Percentiles rank a stretch among this genome's conserved stretches.
Conservation (phyloP, 1,140 invertebrate genomes). For the Caenorhabditis inopinata region DNA sequence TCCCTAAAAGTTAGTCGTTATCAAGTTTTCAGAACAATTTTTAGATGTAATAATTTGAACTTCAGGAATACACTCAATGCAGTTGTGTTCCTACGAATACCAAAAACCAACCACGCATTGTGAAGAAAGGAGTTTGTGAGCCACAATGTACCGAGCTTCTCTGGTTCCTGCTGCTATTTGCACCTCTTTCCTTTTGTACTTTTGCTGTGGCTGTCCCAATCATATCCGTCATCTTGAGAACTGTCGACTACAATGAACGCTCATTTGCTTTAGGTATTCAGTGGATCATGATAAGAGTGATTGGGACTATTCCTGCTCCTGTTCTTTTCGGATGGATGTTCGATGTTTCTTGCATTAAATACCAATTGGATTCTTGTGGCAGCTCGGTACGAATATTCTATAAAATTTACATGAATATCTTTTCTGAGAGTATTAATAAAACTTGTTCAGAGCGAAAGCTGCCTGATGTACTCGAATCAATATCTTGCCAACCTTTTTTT, state of each 20-base stretch:
- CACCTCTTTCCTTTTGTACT: slow-evolving; percentile 65
- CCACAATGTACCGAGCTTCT: slow-evolving; percentile 63
- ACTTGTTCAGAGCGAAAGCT: slow-evolving; percentile 53
- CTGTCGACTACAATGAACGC: slow-evolving; percentile 63
- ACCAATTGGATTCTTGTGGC: slow-evolving; percentile 61
- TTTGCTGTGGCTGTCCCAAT: slow-evolving; percentile 64
- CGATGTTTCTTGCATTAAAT: slow-evolving; percentile 65
- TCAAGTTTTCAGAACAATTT: too few relatives aligned
- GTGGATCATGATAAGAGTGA: slow-evolving; percentile 65
- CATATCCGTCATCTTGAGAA: slow-evolving; percentile 65
- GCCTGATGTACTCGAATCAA: slow-evolving; percentile 65
- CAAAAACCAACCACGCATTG: slow-evolving; percentile 51
- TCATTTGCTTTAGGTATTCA: slow-evolving; percentile 66
- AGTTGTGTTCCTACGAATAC: slow-evolving; percentile 58
- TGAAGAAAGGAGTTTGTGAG: slow-evolving; percentile 65
- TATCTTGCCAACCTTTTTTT: slow-evolving; percentile 63
- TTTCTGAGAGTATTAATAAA: neutral
- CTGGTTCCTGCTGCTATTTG: slow-evolving; percentile 62
- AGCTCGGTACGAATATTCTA: slow-evolving; percentile 40
- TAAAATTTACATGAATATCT: neutral
- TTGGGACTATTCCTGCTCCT: slow-evolving; percentile 64
- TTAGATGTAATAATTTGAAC: too few relatives aligned
- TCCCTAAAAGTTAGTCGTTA: slow-evolving; percentile 46
- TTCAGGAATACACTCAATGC: slow-evolving; percentile 60
- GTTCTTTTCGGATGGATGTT: slow-evolving; percentile 66